phyloP scores from a whole-genome alignment of 2,888 invertebrate genomes.

The Euzetes globulus region DNA sequence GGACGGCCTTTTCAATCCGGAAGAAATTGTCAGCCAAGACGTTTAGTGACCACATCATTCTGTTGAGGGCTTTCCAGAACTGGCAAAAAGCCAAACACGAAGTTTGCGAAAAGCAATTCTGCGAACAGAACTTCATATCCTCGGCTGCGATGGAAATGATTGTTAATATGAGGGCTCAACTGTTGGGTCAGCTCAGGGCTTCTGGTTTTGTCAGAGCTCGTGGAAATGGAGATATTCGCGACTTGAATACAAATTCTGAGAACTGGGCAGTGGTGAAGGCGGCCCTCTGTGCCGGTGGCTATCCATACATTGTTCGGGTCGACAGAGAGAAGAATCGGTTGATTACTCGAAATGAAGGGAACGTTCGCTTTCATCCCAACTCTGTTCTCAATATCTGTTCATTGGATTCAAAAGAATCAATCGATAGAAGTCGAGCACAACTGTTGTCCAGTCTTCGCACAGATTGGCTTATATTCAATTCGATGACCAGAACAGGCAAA shows the following conservation, averaged over 20 bases:
- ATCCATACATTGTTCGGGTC: constrained; percentile 75
- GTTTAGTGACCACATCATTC: constrained; percentile 80
- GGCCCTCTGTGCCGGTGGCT: constrained; percentile 75
- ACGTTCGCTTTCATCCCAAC: constrained; percentile 58
- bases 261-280: constrained; percentile 87
- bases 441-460: constrained; percentile 55
- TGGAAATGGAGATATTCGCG: constrained; percentile 58
- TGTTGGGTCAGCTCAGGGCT: constrained; percentile 67
- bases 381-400: constrained; percentile 54
- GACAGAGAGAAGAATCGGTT: constrained; percentile 58
- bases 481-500: constrained; percentile 62
- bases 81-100: constrained; percentile 67
- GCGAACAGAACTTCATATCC: constrained; percentile 67
- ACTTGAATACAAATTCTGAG: constrained; percentile 72
- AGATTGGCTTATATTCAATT: constrained; percentile 81
- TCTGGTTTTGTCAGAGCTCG: constrained; percentile 61
- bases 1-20: constrained; percentile 58
- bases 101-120: constrained; percentile 62
- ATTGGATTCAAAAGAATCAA: constrained; percentile 44
- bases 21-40: constrained; percentile 65
- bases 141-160: constrained; percentile 83
- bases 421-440: constrained; percentile 47
- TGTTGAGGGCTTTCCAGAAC: constrained; percentile 75
- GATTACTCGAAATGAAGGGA: constrained; percentile 58
- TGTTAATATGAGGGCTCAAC: constrained; percentile 69